Conservation (phyloP, 35 echinoderm and acorn worm species). For the Lytechinus pictus region DNA sequence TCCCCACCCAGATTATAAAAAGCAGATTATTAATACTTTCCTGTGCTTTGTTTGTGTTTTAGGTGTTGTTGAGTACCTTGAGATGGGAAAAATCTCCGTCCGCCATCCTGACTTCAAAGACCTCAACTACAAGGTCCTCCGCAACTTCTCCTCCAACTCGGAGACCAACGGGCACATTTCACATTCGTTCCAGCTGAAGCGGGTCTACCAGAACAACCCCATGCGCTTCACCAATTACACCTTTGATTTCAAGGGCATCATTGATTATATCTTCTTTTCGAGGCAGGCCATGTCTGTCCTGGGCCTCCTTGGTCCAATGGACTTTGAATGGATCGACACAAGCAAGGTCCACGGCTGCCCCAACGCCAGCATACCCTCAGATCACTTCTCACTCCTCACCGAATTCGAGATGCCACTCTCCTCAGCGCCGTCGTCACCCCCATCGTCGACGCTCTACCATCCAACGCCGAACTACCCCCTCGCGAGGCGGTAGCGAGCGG, state of each 20-base stretch:
- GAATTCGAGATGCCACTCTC: slow-evolving; percentile 96
- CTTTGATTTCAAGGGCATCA: slow-evolving; percentile 93
- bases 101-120: slow-evolving; percentile 96
- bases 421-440: slow-evolving; percentile 40
- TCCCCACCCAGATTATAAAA: no score
- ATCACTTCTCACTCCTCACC: slow-evolving; percentile 90
- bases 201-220: slow-evolving; percentile 81
- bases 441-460: slow-evolving; percentile 1
- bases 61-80: slow-evolving; percentile 95
- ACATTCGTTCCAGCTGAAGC: slow-evolving; percentile 78
- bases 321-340: slow-evolving; percentile 81
- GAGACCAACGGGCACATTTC: slow-evolving; percentile 84
- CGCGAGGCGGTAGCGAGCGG: slow-evolving; percentile 55
- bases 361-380: slow-evolving; percentile 81
- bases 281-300: slow-evolving; percentile 74
- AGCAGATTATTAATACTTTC: no score
- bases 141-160: slow-evolving; percentile 82
- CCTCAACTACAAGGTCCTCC: slow-evolving; percentile 90
- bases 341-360: slow-evolving; percentile 93
- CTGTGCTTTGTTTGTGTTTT: background rate
- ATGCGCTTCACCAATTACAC: slow-evolving; percentile 96
- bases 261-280: slow-evolving; percentile 94
- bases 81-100: slow-evolving; percentile 77
- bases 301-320: slow-evolving; percentile 78
- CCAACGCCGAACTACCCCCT: slow-evolving; percentile 35